Base-by-base conservation (phyloP, 2,888 invertebrate genomes). In the Polyommatus iphigenia region DNA sequence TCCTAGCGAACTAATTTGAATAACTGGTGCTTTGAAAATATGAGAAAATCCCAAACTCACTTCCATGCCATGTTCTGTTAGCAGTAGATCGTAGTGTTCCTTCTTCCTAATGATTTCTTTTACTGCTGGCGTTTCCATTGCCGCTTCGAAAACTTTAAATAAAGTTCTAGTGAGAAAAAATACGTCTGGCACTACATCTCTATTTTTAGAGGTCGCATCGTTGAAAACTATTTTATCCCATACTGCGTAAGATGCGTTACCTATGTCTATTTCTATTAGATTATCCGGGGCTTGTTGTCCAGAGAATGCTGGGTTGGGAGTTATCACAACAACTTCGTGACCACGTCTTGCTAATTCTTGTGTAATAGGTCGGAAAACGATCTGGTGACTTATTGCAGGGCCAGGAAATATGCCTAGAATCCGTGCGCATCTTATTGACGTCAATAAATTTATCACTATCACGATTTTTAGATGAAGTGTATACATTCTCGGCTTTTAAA, bases 331-430 rank as follows among this genome's bases (percentile, higher is more conserved):
- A 0, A 87, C 82, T 78, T 86, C 85, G 79, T 86, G 86, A 3
- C 86, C 85, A 20, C 86, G 82, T 67, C 80, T 82, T 0, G 85
- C 85, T 36, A 93, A 80, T 46, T 87, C 89, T 29, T 86, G 82
- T 29, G 87, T 84, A 0, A 92, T 76, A 24, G 85, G 83, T 46
- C 84, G 88, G 86, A 85, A 84, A 0, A 82, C 81, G n/a, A 79
- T 32, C 80, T 82, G 81, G 76, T 82, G 82, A 78, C 93, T 94
- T 72, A 92, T 87, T 0, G 89, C 88, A 1, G 90, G 86, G 1
- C 84, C 82, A 1, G 90, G 85, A 59, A 89, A 82, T 0, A 89
- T 81, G 0, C 83, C 87, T 54, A 92, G 81, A 78, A 92, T 92
- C 77, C 84, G 85, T 3, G 87, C 87, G 77, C 84, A 77, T 67